Base-by-base conservation (phyloP, 2,888 invertebrate species). In the Platypus cylindrus region DNA sequence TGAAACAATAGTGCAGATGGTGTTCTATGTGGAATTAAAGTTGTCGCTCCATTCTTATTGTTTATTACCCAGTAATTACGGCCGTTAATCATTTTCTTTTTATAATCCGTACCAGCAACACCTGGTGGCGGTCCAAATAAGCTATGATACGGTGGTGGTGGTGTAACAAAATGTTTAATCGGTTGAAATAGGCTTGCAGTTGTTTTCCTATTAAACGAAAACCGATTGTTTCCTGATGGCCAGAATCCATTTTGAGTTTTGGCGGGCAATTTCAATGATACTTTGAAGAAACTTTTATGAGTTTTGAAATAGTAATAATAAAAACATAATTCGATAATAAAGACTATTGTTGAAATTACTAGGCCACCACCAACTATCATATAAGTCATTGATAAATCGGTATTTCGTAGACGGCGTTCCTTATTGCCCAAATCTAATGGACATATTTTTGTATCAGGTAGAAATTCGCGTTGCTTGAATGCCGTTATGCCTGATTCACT, bases 341-440 rank as follows among this genome's bases (percentile, higher is more conserved):
- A 85, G 0, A 77, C 67, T 0, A 73, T 63, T 2, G 68, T 51
- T 0, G 81, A 74, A 1, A 78, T 67, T 0, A 66, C 63, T 34
- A 85, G 71, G 0, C 87, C 87, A 1, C 68, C 63, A 1, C 71
- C 62, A 54, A 85, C 80, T 2, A 86, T 77, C 45, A 76, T 64
- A 51, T 86, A 89, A 0, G 87, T 87, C 68, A 85, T 78, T 48
- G 72, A 58, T 1, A 89, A 68, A 56, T 89, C 87, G 3, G 74
- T 68, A 53, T 84, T 82, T 42, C 75, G 63, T 5, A 89, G 62
- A 52, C 78, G 78, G 1, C 86, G 68, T 51, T 87, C 87, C 24
- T 76, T 82, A 36, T 80, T 81, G 45, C 79, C 81, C 45, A 87
- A 63, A 58, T 87, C 75, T 32, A 84, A 66, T 0, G 87, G 86